phyloP scores from a whole-genome alignment of 2,888 invertebrate genomes.

The Neoascia interrupta region DNA sequence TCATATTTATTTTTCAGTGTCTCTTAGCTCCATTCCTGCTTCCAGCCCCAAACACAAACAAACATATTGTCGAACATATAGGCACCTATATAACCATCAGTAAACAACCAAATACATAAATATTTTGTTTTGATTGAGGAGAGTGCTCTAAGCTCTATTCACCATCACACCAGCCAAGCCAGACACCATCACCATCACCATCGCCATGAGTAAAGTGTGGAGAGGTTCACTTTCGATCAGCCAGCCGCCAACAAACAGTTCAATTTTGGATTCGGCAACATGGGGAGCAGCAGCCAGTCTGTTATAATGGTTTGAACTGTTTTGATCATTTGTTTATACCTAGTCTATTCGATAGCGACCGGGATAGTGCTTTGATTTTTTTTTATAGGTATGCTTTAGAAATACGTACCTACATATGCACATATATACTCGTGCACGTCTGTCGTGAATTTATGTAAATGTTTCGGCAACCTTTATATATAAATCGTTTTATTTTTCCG shows the following conservation, averaged over 20 bases:
- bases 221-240: constrained; percentile 56
- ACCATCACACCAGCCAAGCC: constrained; percentile 30
- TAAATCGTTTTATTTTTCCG: not conserved
- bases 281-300: constrained; percentile 43
- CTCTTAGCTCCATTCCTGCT: no score
- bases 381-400: constrained; percentile 11
- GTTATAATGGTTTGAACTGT: constrained; percentile 49
- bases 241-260: constrained; percentile 41
- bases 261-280: constrained; percentile 50
- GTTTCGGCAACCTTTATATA: constrained; percentile 16
- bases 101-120: constrained; percentile 37
- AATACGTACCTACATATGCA: no score
- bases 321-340: constrained; percentile 12
- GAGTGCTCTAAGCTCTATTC: no score
- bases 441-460: constrained; percentile 11
- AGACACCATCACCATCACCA: not conserved
- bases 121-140: constrained; percentile 51
- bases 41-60: no score
- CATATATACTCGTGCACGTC: constrained; percentile 6
- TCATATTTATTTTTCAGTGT: no score
- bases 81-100: not conserved
- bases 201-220: not conserved
- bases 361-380: constrained; percentile 14
- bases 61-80: no score
- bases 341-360: constrained; percentile 28